Base-by-base conservation (phyloP, 2,797 vertebrate species). In the Enteromius afrohamiltoni region DNA sequence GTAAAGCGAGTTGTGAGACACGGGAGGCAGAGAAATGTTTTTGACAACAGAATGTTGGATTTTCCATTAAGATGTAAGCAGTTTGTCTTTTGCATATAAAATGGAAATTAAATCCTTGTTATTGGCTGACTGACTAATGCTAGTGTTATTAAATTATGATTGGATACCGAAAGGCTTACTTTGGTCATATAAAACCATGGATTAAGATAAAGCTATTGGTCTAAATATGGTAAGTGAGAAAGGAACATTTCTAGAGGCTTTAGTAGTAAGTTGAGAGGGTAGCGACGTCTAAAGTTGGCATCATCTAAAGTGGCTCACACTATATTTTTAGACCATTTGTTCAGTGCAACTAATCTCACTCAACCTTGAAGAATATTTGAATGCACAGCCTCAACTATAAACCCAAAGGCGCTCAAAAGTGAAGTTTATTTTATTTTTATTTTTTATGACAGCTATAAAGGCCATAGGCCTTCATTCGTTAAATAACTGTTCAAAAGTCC, bases 301-400 rank as follows among this genome's bases (percentile, higher is more conserved):
- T 64, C 69, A 64, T 82, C 58, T 82, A 65, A 62, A 64, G 53
- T 74, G 45, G 80, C 14, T 82, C 29, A 73, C 14, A 40, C 55
- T 82, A 19, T 77, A 79, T 85, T 75, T 85, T 85, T 75, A 75
- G 45, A 75, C 19, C 17, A n/a, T 74, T 74, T 80, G 53, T 53
- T 68, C 23, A 45, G 29, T 55, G 77, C 17, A 31, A 45, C 47
- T 55, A 77, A 80, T 74, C 68, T 69, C 58, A 45, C 70, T 60
- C 65, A 29, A 23, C 42, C 68, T 74, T 82, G 55, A 64, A 58
- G 16, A 71, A 60, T 68, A 51, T 51, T 67, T 69, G 40, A 76
- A 26, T 6, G 21, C 90, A n/a, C 90, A 93, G 4, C 94, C 91
- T 92, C n/a, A 58, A 64, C 23, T 29, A 19, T 77, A 9, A 64